Evolutionary conservation across 1,140 invertebrate genomes (phyloP), one percentile per base, ranked within the genome.

Genomic region (Arion vulgaris): DNA sequence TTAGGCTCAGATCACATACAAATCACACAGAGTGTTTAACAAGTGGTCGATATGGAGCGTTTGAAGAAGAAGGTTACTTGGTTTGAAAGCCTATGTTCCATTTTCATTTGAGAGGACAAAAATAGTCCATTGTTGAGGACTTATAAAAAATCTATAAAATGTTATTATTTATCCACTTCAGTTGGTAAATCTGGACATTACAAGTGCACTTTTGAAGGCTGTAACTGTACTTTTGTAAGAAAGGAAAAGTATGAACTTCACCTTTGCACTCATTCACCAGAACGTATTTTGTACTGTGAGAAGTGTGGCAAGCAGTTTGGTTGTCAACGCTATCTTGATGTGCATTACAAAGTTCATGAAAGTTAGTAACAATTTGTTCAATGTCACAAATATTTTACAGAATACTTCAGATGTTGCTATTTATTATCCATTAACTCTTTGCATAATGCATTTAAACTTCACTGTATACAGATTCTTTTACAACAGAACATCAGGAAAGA

Each of bases 241-340:
- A 62, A 68, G 38, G 76, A 79, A 23, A 79, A 66, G n/a, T 41
- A 38, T 38, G 76, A 79, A 34, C 41, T 79, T 39, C 76, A 79
- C 38, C 57, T 79, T 19, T 79, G 76, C 34, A n/a, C 51, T 49
- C 76, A 79, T 36, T 66, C 53, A 23, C 26, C 53, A 17, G 76
- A 79, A 53, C 17, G 36, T 19, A 9, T 62, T 62, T 41, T 79
- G 13, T 79, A 38, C 57, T 79, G 76, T 79, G 76, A 79, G 76
- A 79, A 79, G 38, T 79, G 76, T 79, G 76, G 78, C 36, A 69
- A 80, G 68, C n/a, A 49, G 45, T 80, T 80, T 51, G 45, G 78
- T 0, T 80, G 78, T 45, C 78, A 80, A 34, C 66, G 78, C 38
- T 80, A 80, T 26, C 78, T 80, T 4, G 78, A 80, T 71, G 78